Evolutionary conservation across 1,140 invertebrate species (phyloP), one percentile per base, ranked within the genome.

Genomic region (Drosophila lini): DNA sequence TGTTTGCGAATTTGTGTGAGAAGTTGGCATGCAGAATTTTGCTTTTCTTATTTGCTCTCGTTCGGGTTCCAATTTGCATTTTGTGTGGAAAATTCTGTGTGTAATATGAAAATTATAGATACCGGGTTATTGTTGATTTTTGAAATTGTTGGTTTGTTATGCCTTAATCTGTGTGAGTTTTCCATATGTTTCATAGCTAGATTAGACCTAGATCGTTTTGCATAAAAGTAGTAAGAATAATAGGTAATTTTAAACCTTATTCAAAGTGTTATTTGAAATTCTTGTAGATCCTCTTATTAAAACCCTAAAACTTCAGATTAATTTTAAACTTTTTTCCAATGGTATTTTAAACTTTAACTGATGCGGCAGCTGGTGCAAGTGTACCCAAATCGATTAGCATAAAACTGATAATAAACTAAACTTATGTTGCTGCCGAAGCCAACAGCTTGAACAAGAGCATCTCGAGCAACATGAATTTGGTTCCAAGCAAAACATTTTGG

Each of bases 371-470:
- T 71, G 68, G 10, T 9, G 52, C 11, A 57, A 70, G 68, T 48
- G 42, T 58, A 19, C 47, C 38, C 38, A 38, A 70, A 70, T 71
- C 65, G 52, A 71, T 71, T 70, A 50, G 68, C 65, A 58, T 71
- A 58, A 71, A 71, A 71, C 69, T 71, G 69, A 71, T 71, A 71
- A 71, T 59, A 70, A 70, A 70, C 52, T 50, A 50, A 71, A 41
- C 52, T 70, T 71, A 40, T 71, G 52, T 41, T 70, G 65, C 57
- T 25, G 28, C 11, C 16, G 36, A 44, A 44, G 38, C 62, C 36
- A 71, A 58, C 44, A 70, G 65, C 65, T 71, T 48, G 64, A 47
- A 34, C 64, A 48, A 40, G 34, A 45, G 32, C 40, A 47, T 31
- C 19, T 28, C 61, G 19, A 69, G 15, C 57, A 42, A 71, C 52